Evolutionary conservation across 2,888 invertebrate genomes (phyloP).

Genomic region (Tachystola acroxantha): DNA sequence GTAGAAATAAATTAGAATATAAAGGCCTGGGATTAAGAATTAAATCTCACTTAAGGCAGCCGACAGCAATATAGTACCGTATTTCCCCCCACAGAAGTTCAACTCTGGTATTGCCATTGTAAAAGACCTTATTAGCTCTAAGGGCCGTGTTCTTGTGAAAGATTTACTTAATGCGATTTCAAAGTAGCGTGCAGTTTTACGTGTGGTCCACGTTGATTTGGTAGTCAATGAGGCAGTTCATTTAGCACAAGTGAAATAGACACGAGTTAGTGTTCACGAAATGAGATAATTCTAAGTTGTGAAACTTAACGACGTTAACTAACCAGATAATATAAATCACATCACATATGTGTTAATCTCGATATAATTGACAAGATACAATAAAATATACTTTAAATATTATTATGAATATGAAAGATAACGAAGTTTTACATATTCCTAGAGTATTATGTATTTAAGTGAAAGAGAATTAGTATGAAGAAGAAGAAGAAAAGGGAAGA

Average conservation of each 20-base stretch:
- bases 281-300: background rate
- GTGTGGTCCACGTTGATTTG: slow-evolving; percentile 49
- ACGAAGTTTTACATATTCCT: background rate
- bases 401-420: too few species aligned
- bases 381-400: too few species aligned
- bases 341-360: too few species aligned
- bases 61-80: slow-evolving; percentile 22
- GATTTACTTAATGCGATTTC: slow-evolving; percentile 53
- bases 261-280: slow-evolving; percentile 1
- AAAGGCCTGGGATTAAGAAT: too few species aligned
- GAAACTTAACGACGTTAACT: background rate
- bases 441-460: background rate
- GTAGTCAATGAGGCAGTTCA: slow-evolving; percentile 53
- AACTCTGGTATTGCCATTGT: slow-evolving; percentile 32
- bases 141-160: slow-evolving; percentile 42
- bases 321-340: background rate
- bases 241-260: slow-evolving; percentile 16
- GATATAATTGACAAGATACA: too few species aligned
- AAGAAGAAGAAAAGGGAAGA: background rate
- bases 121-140: slow-evolving; percentile 51
- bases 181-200: slow-evolving; percentile 43
- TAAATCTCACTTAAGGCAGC: background rate
- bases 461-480: background rate
- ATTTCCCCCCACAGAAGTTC: slow-evolving; percentile 26
- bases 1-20: too few species aligned